Conservation (phyloP, 1,140 invertebrate species). For the Sesamia nonagrioides region DNA sequence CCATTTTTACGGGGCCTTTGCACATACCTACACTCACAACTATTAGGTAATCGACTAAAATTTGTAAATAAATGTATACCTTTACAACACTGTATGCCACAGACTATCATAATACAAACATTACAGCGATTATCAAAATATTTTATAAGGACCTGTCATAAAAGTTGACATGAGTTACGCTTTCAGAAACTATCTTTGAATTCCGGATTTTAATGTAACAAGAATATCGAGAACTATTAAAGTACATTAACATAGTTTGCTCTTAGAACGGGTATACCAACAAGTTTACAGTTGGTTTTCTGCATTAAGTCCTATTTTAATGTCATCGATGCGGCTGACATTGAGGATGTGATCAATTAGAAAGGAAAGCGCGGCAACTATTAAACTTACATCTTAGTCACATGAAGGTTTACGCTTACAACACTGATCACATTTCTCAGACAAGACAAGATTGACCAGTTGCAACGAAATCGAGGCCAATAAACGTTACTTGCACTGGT, state of each 20-base stretch:
- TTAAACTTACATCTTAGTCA: constrained; percentile 43
- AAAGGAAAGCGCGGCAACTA: constrained; percentile 49
- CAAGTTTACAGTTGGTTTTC: constrained; percentile 18
- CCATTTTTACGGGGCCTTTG: neutral
- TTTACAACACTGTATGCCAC: constrained; percentile 3
- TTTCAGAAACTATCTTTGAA: constrained; percentile 32
- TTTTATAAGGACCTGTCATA: neutral
- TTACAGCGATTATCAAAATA: constrained; percentile 7
- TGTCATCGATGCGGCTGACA: constrained; percentile 21
- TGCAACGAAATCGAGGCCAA: constrained; percentile 55
- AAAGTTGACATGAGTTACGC: constrained; percentile 16
- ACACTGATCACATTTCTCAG: constrained; percentile 51
- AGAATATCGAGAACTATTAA: constrained; percentile 26
- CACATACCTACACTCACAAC: neutral
- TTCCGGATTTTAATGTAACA: constrained; percentile 35
- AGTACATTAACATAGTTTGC: too few relatives aligned
- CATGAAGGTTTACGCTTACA: constrained; percentile 52
- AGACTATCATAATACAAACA: constrained; percentile 28
- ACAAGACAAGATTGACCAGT: constrained; percentile 55
- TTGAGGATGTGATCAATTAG: constrained; percentile 50
- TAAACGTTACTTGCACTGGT: constrained; percentile 47
- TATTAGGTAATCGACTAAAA: constrained; percentile 5
- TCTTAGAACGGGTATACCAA: constrained; percentile 6
- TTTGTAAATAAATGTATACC: neutral
- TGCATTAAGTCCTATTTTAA: constrained; percentile 22